These are phyloP conservation scores for Cerastoderma edule DNA, from an alignment of 2,888 invertebrate species.

Conservation along the genomic window DNA sequence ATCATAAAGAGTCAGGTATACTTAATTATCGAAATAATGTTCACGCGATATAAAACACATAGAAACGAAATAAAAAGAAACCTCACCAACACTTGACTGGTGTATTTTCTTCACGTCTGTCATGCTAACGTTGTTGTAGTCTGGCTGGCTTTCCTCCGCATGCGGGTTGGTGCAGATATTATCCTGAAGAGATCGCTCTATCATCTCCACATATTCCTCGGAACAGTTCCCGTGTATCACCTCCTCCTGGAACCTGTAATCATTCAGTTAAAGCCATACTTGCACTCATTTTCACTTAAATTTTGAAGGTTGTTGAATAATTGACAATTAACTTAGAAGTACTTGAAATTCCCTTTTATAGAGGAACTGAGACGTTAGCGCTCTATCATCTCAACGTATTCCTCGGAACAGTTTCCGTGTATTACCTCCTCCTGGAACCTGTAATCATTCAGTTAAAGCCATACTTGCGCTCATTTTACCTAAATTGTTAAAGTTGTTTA, in stretches of 20 bases:
- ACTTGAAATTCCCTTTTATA: too few relatives aligned
- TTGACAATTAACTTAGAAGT: too few relatives aligned
- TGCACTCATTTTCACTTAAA: too few relatives aligned
- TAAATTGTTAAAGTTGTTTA: too few relatives aligned
- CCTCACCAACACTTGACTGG: constrained; percentile 28
- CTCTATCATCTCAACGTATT: constrained; percentile 48
- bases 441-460: too few relatives aligned
- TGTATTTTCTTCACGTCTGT: constrained; percentile 30
- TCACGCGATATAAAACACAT: not conserved
- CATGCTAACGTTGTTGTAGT: constrained; percentile 25
- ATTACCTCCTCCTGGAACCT: constrained; percentile 63
- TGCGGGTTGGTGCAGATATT: constrained; percentile 39
- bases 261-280: too few relatives aligned
- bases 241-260: constrained; percentile 55
- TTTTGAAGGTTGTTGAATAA: too few relatives aligned
- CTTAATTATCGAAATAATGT: not conserved
- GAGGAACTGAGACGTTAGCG: constrained; percentile 21
- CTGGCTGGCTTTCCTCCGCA: constrained; percentile 1
- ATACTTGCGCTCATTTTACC: too few relatives aligned
- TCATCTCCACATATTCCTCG: constrained; percentile 45
- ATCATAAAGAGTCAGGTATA: not conserved
- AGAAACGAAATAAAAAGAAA: not conserved
- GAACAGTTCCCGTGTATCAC: constrained; percentile 59
- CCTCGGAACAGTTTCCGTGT: constrained; percentile 53
- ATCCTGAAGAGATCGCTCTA: constrained; percentile 34